Percentiles rank a stretch among this genome's conserved stretches.
phyloP scores from a whole-genome alignment of 2,888 invertebrate species.

The Zygogramma bicolorata region DNA sequence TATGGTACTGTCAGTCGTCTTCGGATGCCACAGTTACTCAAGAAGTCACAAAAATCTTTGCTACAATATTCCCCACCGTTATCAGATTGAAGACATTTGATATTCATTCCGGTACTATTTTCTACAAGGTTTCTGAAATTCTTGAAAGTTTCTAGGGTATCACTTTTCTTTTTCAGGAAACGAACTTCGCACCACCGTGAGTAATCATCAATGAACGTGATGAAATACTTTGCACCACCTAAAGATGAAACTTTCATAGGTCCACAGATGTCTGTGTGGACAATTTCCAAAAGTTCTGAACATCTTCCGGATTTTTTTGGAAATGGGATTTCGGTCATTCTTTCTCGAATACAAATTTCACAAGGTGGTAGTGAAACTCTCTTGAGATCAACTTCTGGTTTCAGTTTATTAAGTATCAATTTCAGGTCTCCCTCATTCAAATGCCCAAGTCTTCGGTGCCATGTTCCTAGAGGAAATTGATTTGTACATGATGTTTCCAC shows the following conservation, averaged over 20 bases:
- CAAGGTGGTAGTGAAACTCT: too few relatives aligned
- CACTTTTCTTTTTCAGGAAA: constrained; percentile 47
- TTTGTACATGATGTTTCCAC: too few relatives aligned
- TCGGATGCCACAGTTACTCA: constrained; percentile 40
- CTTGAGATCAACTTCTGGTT: too few relatives aligned
- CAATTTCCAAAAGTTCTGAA: neutral
- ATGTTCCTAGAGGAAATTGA: too few relatives aligned
- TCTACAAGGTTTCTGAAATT: constrained; percentile 42
- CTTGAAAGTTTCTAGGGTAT: constrained; percentile 40
- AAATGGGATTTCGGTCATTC: neutral
- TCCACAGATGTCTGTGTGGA: neutral
- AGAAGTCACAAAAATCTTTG: constrained; percentile 37
- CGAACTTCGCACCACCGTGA: too few relatives aligned
- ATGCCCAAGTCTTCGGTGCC: too few relatives aligned
- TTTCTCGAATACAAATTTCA: neutral
- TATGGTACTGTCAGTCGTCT: constrained; percentile 40
- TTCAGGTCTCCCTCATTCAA: too few relatives aligned
- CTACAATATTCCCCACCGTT: constrained; percentile 38
- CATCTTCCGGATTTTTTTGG: neutral
- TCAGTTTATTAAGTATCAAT: too few relatives aligned
- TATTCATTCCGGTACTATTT: constrained; percentile 45
- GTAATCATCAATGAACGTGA: too few relatives aligned
- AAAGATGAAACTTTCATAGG: neutral
- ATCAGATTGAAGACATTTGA: constrained; percentile 44
- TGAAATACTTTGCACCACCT: too few relatives aligned